Evolutionary conservation across 2,797 vertebrate genomes (phyloP).

Genomic region (Gobionotothen gibberifrons): DNA sequence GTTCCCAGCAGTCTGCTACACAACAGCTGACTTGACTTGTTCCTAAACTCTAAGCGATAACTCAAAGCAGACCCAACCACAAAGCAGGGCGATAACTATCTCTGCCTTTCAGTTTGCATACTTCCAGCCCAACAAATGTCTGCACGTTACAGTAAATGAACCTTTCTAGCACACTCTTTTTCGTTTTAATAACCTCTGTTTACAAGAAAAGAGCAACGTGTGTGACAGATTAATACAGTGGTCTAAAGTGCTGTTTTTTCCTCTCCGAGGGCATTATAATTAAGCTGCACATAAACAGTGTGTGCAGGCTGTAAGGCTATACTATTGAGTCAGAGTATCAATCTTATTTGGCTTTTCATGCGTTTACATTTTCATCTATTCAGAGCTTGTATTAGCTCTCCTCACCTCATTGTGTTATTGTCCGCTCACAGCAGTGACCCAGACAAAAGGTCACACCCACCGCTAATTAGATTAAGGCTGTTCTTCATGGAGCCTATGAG

Average conservation of each 20-base stretch:
- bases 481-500: slow-evolving; percentile 34
- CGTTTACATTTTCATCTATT: slow-evolving; percentile 22
- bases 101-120: slow-evolving; percentile 33
- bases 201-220: slow-evolving; percentile 13
- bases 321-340: slow-evolving; percentile 7
- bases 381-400: slow-evolving; percentile 34
- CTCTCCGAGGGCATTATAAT: slow-evolving; percentile 28
- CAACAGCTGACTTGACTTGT: slow-evolving; percentile 40
- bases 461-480: slow-evolving; percentile 73
- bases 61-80: slow-evolving; percentile 57
- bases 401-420: slow-evolving; percentile 48
- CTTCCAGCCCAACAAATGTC: slow-evolving; percentile 31
- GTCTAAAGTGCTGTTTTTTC: slow-evolving; percentile 18
- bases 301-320: slow-evolving; percentile 14
- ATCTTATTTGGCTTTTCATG: slow-evolving; percentile 14
- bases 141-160: slow-evolving; percentile 19
- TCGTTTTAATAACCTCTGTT: slow-evolving; percentile 7
- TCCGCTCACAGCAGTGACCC: slow-evolving; percentile 63
- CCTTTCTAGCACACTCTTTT: neutral
- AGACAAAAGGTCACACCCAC: slow-evolving; percentile 67
- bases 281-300: slow-evolving; percentile 18
- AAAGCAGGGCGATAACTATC: slow-evolving; percentile 41
- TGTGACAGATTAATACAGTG: slow-evolving; percentile 25
- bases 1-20: slow-evolving; percentile 39
- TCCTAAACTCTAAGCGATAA: slow-evolving; percentile 53